Percentiles rank a stretch among this genome's conserved stretches.
These are phyloP conservation scores for Cephalopholis sonnerati DNA, from an alignment of 2,113 vertebrate species.

Conservation along the genomic window DNA sequence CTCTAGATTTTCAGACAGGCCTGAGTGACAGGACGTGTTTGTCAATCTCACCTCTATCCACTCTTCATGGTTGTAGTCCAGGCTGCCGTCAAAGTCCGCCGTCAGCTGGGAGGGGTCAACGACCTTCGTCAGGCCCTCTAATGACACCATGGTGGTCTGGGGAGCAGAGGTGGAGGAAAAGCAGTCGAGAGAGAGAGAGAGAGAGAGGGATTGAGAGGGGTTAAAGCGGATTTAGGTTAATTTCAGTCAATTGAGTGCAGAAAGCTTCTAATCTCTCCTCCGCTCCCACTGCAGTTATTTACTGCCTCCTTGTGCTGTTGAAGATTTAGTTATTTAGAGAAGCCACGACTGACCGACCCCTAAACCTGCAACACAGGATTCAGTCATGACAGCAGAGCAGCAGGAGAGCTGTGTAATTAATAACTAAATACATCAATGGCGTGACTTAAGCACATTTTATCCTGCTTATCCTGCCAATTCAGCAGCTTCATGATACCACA, in stretches of 20 bases:
- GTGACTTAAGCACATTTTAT: constrained; percentile 7
- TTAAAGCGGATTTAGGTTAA: constrained; percentile 10
- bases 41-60: constrained; percentile 91
- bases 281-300: not conserved
- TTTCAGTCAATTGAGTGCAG: constrained; percentile 13
- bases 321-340: constrained; percentile 7
- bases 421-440: constrained; percentile 21
- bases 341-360: not conserved
- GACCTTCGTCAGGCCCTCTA: constrained; percentile 98
- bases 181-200: not conserved
- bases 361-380: not conserved
- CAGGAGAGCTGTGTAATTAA: not conserved
- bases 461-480: constrained; percentile 1
- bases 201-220: not conserved
- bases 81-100: constrained; percentile 96
- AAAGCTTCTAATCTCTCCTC: constrained; percentile 29
- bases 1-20: not conserved
- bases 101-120: constrained; percentile 99
- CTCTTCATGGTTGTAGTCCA: constrained; percentile 99
- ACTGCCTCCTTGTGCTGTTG: not conserved
- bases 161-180: constrained; percentile 29
- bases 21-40: not conserved
- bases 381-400: not conserved
- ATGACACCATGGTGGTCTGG: constrained; percentile 98
- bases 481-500: not conserved